Conservation (phyloP, 2,888 invertebrate species). For the Epicampocera succincta region DNA sequence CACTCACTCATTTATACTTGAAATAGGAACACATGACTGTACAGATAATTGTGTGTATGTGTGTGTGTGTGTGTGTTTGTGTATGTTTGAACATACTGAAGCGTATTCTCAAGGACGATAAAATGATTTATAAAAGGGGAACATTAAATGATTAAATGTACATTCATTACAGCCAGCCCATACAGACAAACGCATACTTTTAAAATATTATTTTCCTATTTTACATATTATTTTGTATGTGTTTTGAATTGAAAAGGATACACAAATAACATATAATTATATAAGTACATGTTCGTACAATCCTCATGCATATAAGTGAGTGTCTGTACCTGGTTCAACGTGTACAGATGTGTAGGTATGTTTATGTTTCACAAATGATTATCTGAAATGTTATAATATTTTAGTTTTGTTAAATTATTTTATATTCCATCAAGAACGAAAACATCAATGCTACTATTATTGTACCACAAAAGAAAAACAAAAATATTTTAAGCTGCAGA, state of each 20-base stretch:
- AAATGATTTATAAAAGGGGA: slow-evolving; percentile 36
- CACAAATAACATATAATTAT: too few species aligned
- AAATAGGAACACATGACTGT: too few species aligned
- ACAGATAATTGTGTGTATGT: neutral
- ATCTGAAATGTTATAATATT: neutral
- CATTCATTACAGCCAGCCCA: slow-evolving; percentile 4
- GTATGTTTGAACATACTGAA: slow-evolving; percentile 29
- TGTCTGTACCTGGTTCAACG: too few species aligned
- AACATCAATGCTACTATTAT: neutral
- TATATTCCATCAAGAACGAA: neutral
- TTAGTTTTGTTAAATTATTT: neutral
- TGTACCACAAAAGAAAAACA: neutral
- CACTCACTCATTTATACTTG: too few species aligned
- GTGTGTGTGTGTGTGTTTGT: neutral
- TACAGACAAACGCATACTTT: neutral
- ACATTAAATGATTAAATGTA: slow-evolving; percentile 57
- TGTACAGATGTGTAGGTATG: neutral
- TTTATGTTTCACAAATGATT: neutral
- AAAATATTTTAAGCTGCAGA: neutral
- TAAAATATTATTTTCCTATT: neutral
- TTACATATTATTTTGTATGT: neutral
- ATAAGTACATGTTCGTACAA: too few species aligned
- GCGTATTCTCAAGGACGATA: slow-evolving; percentile 47
- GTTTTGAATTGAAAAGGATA: too few species aligned
- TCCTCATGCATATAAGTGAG: too few species aligned